Percentiles rank a stretch among this genome's conserved stretches.
Conservation (phyloP, 1,140 invertebrate species). For the Choristoneura fumiferana region DNA sequence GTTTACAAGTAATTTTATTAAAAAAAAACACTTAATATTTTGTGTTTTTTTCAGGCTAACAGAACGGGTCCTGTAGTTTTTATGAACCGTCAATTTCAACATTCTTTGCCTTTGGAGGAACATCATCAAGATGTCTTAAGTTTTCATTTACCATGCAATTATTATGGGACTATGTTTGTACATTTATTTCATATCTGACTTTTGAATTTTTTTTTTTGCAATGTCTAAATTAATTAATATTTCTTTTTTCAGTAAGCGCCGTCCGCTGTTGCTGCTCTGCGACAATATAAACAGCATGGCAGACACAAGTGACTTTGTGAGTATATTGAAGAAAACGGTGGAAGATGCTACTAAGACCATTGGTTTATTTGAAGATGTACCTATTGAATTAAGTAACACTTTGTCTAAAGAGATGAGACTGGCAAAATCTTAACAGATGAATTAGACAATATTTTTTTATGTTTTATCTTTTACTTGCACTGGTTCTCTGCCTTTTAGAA, state of each 20-base stretch:
- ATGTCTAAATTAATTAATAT: too few relatives aligned
- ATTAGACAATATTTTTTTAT: too few relatives aligned
- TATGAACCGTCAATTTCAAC: background rate
- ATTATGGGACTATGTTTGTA: too few relatives aligned
- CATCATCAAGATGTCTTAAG: background rate
- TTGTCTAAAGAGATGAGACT: background rate
- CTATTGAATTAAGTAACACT: background rate
- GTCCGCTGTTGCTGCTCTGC: background rate
- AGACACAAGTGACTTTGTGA: background rate
- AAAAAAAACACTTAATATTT: too few relatives aligned
- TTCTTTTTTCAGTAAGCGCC: background rate
- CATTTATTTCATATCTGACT: too few relatives aligned
- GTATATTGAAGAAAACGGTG: background rate
- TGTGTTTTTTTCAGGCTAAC: background rate
- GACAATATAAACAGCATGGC: constrained; percentile 1
- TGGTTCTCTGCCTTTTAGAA: too few relatives aligned
- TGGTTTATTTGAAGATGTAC: background rate
- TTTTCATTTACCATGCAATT: background rate
- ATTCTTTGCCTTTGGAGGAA: background rate
- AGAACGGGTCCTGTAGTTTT: background rate
- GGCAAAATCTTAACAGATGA: background rate
- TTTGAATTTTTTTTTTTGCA: too few relatives aligned
- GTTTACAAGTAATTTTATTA: too few relatives aligned
- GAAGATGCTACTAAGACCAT: background rate
- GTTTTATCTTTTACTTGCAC: too few relatives aligned